phyloP scores from a whole-genome alignment of 2,113 vertebrate genomes.

The Irena cyanogastra region DNA sequence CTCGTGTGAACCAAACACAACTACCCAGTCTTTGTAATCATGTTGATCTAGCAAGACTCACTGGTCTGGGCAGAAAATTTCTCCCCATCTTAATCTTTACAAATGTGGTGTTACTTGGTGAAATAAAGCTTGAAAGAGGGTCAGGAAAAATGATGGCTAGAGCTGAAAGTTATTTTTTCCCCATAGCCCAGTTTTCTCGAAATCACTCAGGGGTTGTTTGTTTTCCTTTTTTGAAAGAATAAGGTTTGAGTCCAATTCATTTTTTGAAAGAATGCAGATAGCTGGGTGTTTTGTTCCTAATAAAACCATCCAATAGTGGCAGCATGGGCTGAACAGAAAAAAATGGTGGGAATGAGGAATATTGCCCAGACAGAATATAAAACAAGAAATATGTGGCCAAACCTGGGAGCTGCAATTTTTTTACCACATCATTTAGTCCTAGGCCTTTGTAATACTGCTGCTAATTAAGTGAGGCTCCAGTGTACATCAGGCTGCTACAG shows the following conservation, averaged over 20 bases:
- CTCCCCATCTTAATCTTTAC: neutral
- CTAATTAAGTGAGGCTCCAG: neutral
- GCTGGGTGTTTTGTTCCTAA: neutral
- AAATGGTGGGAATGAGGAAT: neutral
- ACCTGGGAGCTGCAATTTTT: neutral
- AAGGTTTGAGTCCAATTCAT: neutral
- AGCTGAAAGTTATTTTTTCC: neutral
- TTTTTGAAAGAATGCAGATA: neutral
- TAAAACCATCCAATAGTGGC: neutral
- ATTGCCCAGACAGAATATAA: neutral
- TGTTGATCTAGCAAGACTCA: neutral
- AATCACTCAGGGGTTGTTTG: neutral
- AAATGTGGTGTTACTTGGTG: neutral
- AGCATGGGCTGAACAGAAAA: neutral
- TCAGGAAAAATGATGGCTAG: neutral
- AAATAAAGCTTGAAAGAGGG: neutral
- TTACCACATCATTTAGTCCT: neutral
- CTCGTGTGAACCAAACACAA: neutral
- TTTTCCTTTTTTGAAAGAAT: neutral
- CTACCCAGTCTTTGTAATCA: neutral
- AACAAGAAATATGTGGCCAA: neutral
- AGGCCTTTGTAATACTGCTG: neutral
- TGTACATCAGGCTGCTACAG: neutral
- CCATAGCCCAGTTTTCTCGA: neutral
- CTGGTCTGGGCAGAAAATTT: neutral